Evolutionary conservation across 2,797 vertebrate species (phyloP).

Genomic region (Micromesistius poutassou): DNA sequence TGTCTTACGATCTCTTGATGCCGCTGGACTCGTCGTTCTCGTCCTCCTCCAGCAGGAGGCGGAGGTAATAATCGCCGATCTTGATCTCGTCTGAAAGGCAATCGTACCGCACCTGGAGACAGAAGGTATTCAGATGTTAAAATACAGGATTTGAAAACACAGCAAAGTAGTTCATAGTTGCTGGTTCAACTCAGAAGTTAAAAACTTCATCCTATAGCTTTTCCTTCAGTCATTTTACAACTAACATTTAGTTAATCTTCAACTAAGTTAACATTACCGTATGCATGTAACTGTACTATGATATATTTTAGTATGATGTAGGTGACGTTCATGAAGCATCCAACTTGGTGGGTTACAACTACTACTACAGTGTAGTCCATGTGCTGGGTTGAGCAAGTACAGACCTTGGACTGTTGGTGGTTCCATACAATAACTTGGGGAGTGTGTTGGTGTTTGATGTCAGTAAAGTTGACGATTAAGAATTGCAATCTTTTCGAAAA

Average conservation of each 20-base stretch:
- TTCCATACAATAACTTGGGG: not conserved
- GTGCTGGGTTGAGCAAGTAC: not conserved
- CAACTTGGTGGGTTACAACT: not conserved
- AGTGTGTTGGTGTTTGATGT: not conserved
- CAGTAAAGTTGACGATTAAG: not conserved
- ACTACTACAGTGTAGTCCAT: not conserved
- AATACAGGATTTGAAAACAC: not conserved
- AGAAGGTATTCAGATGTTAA: not conserved
- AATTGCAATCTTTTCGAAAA: not conserved
- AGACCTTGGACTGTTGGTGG: not conserved
- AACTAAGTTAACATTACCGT: not conserved
- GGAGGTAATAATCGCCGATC: conserved; percentile 97
- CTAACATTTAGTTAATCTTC: not conserved
- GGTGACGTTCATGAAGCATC: not conserved
- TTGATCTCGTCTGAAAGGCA: conserved; percentile 98
- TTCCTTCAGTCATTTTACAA: not conserved
- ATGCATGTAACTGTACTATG: not conserved
- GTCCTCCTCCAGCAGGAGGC: conserved; percentile 93
- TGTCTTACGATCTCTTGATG: conserved; percentile 96
- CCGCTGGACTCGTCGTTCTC: conserved; percentile 90
- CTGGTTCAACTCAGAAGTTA: not conserved
- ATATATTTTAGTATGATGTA: not conserved
- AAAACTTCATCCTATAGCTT: not conserved
- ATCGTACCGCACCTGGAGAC: conserved; percentile 90
- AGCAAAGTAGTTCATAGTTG: no score